Conservation (phyloP, 1,140 invertebrate genomes). For the Cyclina sinensis region DNA sequence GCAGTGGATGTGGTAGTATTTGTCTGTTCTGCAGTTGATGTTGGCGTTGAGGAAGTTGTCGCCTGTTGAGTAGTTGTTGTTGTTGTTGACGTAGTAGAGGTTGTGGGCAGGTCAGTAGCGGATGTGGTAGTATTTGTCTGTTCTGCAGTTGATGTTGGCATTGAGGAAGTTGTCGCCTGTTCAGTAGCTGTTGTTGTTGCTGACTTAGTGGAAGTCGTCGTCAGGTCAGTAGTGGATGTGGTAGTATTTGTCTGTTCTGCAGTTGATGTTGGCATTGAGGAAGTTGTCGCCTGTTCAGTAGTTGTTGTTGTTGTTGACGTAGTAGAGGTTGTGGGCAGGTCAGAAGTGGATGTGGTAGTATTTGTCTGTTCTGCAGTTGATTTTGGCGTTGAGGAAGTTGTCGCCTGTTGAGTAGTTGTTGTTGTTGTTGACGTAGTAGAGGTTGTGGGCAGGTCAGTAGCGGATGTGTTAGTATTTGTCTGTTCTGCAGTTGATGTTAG, state of each 20-base stretch:
- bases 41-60: neutral
- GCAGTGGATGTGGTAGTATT: constrained; percentile 1
- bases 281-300: neutral
- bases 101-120: neutral
- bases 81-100: neutral
- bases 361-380: neutral
- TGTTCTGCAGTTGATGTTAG: neutral
- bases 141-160: neutral
- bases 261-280: neutral
- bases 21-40: neutral
- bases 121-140: neutral
- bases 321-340: neutral
- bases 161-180: neutral
- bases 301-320: neutral
- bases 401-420: constrained; percentile 92
- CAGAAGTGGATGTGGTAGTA: constrained; percentile 10
- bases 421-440: constrained; percentile 91
- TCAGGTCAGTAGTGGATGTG: neutral
- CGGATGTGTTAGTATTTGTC: neutral
- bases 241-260: neutral
- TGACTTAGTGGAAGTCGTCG: neutral
- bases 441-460: constrained; percentile 10
- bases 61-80: neutral
- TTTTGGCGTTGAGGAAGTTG: constrained; percentile 87
- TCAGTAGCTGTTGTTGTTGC: neutral